Base-by-base conservation (phyloP, 1,140 invertebrate species). In the Adelges cooleyi region DNA sequence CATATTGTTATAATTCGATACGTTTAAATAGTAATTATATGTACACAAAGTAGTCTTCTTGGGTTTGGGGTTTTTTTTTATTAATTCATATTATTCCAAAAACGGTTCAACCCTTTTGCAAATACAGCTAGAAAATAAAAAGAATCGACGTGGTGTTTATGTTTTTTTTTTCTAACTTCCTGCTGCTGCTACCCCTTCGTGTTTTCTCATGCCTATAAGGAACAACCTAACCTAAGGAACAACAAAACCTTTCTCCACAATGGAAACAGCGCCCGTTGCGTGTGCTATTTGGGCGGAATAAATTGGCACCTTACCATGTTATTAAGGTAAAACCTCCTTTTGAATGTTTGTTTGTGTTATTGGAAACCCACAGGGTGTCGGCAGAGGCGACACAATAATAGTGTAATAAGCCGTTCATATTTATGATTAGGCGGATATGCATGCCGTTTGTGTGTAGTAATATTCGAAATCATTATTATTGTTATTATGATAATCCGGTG, bases 391-490 rank as follows among this genome's bases (percentile, higher is more conserved):
- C 29, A 33, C 5, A 33, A 6, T 11, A 33, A 5, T 5, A 33
- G 5, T 5, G 23, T 29, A 48, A 62, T 36, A 62, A 62, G 56
- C 56, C 56, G 56, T 62, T 62, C 29, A 62, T 62, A 62, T 62
- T 62, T 62, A 62, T 62, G 56, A 62, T 62, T 62, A 62, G 56
- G 56, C 56, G 56, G 44, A 46, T 62, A 18, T 56, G n/a, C n/a
- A 40, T 56, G 23, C 17, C 40, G 42, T 62, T 62, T 33, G 56
- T 62, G 46, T n/a, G n/a, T n/a, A n/a, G n/a, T n/a, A n/a, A n/a
- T n/a, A 62, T 62, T 62, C 44, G 46, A 59, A 62, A 62, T 62
- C 22, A 48, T 62, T 62, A 59, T 59, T 59, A 44, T 44, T 17
- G n/a, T 62, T 62, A 48, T 62, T 62, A 48, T 62, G 23, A 62